Evolutionary conservation across 2,113 vertebrate species (phyloP).

Genomic region (Panthera uncia): DNA sequence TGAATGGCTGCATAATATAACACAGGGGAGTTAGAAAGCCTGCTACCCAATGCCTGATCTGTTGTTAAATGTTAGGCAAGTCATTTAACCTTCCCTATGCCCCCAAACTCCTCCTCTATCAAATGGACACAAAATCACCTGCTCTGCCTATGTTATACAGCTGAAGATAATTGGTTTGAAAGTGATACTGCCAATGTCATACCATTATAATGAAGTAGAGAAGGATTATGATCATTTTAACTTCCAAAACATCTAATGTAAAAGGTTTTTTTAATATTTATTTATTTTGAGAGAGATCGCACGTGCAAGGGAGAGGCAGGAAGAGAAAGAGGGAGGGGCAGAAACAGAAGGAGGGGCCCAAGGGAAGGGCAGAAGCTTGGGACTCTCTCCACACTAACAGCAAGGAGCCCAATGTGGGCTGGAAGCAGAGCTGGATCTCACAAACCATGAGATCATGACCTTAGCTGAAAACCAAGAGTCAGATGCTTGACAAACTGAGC

Average conservation of each 20-base stretch:
- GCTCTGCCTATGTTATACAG: background rate
- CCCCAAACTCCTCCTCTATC: background rate
- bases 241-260: background rate
- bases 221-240: background rate
- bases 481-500: too few species aligned
- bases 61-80: background rate
- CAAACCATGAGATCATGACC: too few species aligned
- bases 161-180: background rate
- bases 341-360: too few species aligned
- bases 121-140: background rate
- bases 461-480: too few species aligned
- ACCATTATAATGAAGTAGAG: background rate
- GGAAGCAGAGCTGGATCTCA: too few species aligned
- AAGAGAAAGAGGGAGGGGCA: too few species aligned
- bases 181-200: background rate
- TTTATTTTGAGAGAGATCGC: too few species aligned
- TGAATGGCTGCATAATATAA: background rate
- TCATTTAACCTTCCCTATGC: background rate
- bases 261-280: background rate
- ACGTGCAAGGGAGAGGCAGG: too few species aligned
- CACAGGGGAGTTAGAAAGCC: background rate
- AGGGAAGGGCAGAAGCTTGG: too few species aligned
- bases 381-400: too few species aligned
- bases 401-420: too few species aligned
- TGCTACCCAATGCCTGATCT: background rate